Percentiles rank a stretch among this genome's conserved stretches.
phyloP scores from a whole-genome alignment of 2,888 invertebrate genomes.

The Phyllotreta striolata region DNA sequence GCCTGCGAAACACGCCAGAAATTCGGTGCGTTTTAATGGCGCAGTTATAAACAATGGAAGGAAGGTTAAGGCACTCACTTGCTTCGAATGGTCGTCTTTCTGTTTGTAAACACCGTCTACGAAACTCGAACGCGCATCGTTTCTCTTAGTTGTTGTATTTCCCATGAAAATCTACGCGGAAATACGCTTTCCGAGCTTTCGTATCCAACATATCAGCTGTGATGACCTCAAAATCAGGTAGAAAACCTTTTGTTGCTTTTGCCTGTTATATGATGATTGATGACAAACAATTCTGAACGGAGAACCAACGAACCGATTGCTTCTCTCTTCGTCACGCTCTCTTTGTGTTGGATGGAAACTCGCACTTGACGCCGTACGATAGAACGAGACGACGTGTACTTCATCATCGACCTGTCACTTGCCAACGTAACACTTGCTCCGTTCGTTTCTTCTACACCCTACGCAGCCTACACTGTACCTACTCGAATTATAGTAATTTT shows the following conservation, averaged over 20 bases:
- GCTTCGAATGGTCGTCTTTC: slow-evolving; percentile 52
- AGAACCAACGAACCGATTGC: not conserved
- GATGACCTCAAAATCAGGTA: slow-evolving; percentile 56
- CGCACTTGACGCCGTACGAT: slow-evolving; percentile 18
- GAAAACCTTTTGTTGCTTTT: slow-evolving; percentile 52
- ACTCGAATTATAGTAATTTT: not conserved
- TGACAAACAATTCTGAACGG: slow-evolving; percentile 25
- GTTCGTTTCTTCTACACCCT: not conserved
- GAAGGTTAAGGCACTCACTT: slow-evolving; percentile 48
- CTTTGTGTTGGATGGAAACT: slow-evolving; percentile 14
- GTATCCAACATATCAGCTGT: slow-evolving; percentile 50
- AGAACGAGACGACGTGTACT: slow-evolving; percentile 28
- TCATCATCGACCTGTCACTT: slow-evolving; percentile 8
- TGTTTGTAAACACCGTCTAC: slow-evolving; percentile 53
- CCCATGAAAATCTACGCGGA: slow-evolving; percentile 55
- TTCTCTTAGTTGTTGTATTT: slow-evolving; percentile 54
- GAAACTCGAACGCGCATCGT: slow-evolving; percentile 48
- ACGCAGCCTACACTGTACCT: not conserved
- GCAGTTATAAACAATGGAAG: slow-evolving; percentile 53
- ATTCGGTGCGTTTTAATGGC: slow-evolving; percentile 49
- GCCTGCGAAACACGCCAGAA: slow-evolving; percentile 58
- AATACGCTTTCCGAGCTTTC: slow-evolving; percentile 37
- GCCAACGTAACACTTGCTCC: not conserved
- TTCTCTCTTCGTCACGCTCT: slow-evolving; percentile 31
- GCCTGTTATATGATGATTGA: slow-evolving; percentile 38